Evolutionary conservation across 2,888 invertebrate genomes (phyloP), one percentile per base, ranked within the genome.

Genomic region (Stratiomys singularior): DNA sequence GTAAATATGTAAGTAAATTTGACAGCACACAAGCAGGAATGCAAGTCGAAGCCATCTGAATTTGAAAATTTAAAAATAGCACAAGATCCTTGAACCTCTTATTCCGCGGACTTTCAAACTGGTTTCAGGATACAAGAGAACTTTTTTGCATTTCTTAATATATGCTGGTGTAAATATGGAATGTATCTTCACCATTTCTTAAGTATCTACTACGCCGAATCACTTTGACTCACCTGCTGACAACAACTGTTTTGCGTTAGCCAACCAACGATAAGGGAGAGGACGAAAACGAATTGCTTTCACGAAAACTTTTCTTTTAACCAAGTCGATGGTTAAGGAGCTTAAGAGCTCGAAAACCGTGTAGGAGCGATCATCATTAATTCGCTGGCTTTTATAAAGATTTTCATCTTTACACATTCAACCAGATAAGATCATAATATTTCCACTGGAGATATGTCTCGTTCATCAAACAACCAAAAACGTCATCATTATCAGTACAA

Each of bases 241-340:
- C 74, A 58, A 58, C 58, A 30, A 72, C 21, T 23, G 58, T 58
- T 72, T 3, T 44, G 11, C 5, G 18, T 28, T 28, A 52, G 71
- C 58, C 60, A 74, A 74, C 74, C 74, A 74, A 74, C 74, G 74
- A 74, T 74, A 74, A 46, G 9, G 37, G 37, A 37, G 37, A 37
- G 5, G 27, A 72, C 30, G 21, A 47, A 21, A 67, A 46, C 21
- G 27, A 52, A 5, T 23, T 72, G 44, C 66, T 69, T 69, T 25
- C 18, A 52, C 23, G 18, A 23, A 47, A 74, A 58, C 21, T 30
- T 3, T 72, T 27, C 9, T 11, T 23, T 25, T 60, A 52, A 71
- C 56, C 64, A 52, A 77, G 21, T 77, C 77, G 77, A 66, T 56
- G 77, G 77, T 77, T 77, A 69, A 69, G 44, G 77, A 77, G 77